Evolutionary conservation across 2,888 invertebrate genomes (phyloP).

Genomic region (Spisula solida): DNA sequence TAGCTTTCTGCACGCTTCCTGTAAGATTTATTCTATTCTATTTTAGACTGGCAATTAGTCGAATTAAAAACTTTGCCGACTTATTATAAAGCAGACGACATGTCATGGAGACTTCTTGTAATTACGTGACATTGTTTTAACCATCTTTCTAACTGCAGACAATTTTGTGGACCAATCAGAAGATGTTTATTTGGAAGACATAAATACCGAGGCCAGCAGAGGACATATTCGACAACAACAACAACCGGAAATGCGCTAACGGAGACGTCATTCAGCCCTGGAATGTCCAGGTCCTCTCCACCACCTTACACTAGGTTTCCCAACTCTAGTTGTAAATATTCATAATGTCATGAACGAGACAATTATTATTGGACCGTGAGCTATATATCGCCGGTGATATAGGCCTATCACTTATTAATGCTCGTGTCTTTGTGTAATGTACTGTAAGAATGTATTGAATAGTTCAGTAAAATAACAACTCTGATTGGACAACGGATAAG

Average conservation of each 20-base stretch:
- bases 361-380: too few species aligned
- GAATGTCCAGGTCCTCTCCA: not conserved
- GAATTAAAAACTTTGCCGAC: not conserved
- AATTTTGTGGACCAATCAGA: conserved; percentile 20
- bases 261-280: not conserved
- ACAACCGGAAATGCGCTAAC: conserved; percentile 22
- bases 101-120: not conserved
- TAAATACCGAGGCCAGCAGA: not conserved
- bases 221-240: conserved; percentile 6
- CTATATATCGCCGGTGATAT: too few species aligned
- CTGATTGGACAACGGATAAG: too few species aligned
- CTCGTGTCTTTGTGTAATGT: too few species aligned
- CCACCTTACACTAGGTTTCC: not conserved
- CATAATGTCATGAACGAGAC: not conserved
- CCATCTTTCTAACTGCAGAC: conserved; percentile 19
- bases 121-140: conserved; percentile 2
- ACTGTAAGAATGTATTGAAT: too few species aligned
- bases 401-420: too few species aligned
- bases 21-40: not conserved
- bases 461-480: too few species aligned
- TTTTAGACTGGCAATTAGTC: conserved; percentile 18
- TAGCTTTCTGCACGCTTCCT: not conserved
- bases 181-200: conserved; percentile 6
- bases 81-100: not conserved
- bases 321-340: not conserved